These are phyloP conservation scores for Helarctos malayanus DNA, from an alignment of 2,797 vertebrate genomes.

Conservation along the genomic window DNA sequence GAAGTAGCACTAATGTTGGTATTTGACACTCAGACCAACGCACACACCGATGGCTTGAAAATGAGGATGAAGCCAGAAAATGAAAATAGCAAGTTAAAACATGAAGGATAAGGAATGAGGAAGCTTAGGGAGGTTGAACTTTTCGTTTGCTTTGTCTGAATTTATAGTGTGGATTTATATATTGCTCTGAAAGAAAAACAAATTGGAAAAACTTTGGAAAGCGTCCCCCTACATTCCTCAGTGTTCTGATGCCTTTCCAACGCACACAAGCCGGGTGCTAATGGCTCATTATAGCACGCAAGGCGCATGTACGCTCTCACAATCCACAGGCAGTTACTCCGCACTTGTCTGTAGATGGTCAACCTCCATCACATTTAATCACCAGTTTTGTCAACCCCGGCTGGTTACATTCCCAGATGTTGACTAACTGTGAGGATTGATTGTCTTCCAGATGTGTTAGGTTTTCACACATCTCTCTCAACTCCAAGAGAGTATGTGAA, in stretches of 20 bases:
- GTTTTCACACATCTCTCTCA: constrained; percentile 80
- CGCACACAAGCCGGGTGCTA: constrained; percentile 46
- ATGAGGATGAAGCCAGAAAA: constrained; percentile 1
- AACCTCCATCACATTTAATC: constrained; percentile 79
- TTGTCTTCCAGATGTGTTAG: constrained; percentile 79
- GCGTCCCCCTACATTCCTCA: constrained; percentile 74
- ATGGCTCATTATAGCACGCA: constrained; percentile 76
- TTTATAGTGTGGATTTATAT: constrained; percentile 75
- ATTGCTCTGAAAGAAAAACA: constrained; percentile 83
- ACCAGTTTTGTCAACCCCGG: constrained; percentile 70
- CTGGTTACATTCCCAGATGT: constrained; percentile 85
- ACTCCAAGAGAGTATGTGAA: constrained; percentile 71
- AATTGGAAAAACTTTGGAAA: constrained; percentile 80
- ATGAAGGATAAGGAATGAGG: constrained; percentile 1
- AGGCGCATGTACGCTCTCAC: constrained; percentile 63
- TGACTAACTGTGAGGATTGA: constrained; percentile 82
- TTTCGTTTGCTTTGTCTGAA: constrained; percentile 70
- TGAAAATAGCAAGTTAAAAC: constrained; percentile 52
- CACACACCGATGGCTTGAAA: constrained; percentile 15
- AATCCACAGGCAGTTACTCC: constrained; percentile 72
- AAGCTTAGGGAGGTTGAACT: not conserved
- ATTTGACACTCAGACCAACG: not conserved
- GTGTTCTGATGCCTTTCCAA: constrained; percentile 78
- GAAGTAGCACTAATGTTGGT: not conserved
- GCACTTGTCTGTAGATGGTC: constrained; percentile 72